Evolutionary conservation across 2,797 vertebrate species (phyloP), one percentile per base, ranked within the genome.

Genomic region (Cossypha polioptera): DNA sequence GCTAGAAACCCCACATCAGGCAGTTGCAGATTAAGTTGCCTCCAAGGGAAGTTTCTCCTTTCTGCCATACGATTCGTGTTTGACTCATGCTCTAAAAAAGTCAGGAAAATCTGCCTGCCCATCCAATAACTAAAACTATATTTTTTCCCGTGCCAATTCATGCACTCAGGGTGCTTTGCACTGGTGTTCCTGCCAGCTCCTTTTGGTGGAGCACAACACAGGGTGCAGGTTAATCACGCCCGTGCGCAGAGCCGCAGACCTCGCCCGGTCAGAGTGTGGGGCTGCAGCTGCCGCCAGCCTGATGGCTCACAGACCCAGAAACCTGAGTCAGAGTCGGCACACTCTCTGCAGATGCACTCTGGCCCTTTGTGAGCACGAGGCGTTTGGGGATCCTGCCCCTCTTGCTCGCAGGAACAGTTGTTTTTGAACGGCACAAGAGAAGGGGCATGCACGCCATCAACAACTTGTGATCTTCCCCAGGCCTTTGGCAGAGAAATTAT

Each of bases 1-100:
- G 86, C 94, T 90, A 82, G 92, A 96, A 95, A 88, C 67, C 83
- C 82, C 79, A 76, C 61, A 86, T 38, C 7, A 58, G 82, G 81
- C 59, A 86, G 29, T 2, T 57, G 55, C 45, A 80, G 31, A 75
- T 90, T 62, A 86, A 72, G 40, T 29, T 86, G 85, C 76, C 76
- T 88, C 86, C 67, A 43, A 90, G 57, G 45, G 76, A 92, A 84
- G 48, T 20, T 92, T 58, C 73, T 86, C 59, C 85, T 48, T 78
- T 67, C 82, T 79, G 35, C 69, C 58, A 45, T 12, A 13, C 3
- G 0, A 88, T 54, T 74, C 0, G 0, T 16, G 5, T 63, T 94
- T 92, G 80, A 94, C 53, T 96, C 90, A 88, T 7, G 10, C 79
- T 66, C 79, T 57, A 75, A 94, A 94, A 89, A 65, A 86, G 40